Evolutionary conservation across 2,113 vertebrate species (phyloP).

Genomic region (Athene noctua): DNA sequence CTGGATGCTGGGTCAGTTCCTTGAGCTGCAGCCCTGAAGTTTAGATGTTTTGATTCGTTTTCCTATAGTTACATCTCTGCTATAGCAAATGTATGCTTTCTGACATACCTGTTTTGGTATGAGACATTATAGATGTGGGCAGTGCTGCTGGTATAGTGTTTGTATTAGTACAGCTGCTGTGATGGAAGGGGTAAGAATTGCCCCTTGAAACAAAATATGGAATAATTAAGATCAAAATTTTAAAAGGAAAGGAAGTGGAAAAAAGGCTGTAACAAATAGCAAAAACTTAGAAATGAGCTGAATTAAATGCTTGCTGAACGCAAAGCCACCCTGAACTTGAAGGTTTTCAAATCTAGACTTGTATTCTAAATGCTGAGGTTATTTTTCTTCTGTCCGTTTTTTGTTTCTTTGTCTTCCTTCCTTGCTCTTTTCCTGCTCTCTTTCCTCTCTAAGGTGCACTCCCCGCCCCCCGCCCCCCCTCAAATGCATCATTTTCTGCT

Average conservation of each 20-base stretch:
- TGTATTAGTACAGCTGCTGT: not conserved
- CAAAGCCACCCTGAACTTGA: not conserved
- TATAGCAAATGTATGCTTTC: not conserved
- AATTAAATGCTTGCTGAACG: not conserved
- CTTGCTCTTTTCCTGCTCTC: not conserved
- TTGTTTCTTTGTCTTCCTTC: not conserved
- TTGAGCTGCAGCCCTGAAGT: not conserved
- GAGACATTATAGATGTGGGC: not conserved
- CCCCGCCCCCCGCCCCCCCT: not conserved
- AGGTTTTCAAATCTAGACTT: not conserved
- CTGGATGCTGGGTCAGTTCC: not conserved
- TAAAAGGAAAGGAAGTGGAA: accelerated
- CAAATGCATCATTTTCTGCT: constrained; percentile 76
- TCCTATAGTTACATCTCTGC: not conserved
- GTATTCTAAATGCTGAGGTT: not conserved
- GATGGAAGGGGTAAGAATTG: not conserved
- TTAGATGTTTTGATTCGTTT: not conserved
- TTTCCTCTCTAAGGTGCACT: not conserved
- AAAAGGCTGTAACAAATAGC: not conserved
- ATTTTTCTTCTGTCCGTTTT: not conserved
- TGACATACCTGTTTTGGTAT: not conserved
- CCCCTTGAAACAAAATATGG: not conserved
- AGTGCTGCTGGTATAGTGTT: not conserved
- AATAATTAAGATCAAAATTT: not conserved
- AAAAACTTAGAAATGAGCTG: not conserved